A percentile compares a stretch with the other conserved stretches of the same genome.
Evolutionary conservation across 53 echinoderm and acorn worm species (phyloP).

Genomic region (Stichopus horrens): DNA sequence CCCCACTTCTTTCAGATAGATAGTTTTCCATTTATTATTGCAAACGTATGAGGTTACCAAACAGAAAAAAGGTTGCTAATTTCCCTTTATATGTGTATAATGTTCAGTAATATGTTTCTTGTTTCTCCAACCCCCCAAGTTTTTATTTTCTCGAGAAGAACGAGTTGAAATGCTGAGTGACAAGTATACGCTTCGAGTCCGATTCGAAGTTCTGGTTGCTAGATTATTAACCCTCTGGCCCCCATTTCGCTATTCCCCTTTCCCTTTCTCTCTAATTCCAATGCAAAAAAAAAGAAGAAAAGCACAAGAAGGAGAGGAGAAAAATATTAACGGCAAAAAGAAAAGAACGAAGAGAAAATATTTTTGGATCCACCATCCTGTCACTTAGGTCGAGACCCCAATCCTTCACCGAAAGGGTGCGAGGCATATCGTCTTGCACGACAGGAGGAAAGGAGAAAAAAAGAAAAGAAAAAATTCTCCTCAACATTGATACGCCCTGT

Average conservation of each 20-base stretch:
- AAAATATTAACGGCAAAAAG: not conserved
- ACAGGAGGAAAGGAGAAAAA: not conserved
- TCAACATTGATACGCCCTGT: constrained; percentile 24
- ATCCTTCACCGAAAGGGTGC: not conserved
- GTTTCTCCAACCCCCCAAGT: not conserved
- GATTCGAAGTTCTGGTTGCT: constrained; percentile 16
- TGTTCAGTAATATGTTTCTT: not conserved
- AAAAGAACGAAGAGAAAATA: not conserved
- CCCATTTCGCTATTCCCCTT: not conserved
- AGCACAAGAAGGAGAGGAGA: not conserved
- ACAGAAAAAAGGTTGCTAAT: not conserved
- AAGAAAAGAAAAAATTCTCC: not conserved
- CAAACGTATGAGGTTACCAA: constrained; percentile 25
- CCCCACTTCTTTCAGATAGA: constrained; percentile 5
- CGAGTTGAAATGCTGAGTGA: constrained; percentile 24
- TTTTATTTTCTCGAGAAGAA: not conserved
- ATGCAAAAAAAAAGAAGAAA: not conserved
- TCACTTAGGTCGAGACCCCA: constrained; percentile 38
- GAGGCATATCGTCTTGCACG: not conserved
- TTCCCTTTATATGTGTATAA: not conserved
- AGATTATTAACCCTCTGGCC: constrained; percentile 42
- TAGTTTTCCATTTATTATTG: constrained; percentile 19
- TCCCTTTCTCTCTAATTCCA: not conserved
- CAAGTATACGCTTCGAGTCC: constrained; percentile 19
- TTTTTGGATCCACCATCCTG: constrained; percentile 15